A percentile compares a stretch with the other conserved stretches of the same genome.
Evolutionary conservation across 2,888 invertebrate genomes (phyloP).

Genomic region (Phengaris alcon): DNA sequence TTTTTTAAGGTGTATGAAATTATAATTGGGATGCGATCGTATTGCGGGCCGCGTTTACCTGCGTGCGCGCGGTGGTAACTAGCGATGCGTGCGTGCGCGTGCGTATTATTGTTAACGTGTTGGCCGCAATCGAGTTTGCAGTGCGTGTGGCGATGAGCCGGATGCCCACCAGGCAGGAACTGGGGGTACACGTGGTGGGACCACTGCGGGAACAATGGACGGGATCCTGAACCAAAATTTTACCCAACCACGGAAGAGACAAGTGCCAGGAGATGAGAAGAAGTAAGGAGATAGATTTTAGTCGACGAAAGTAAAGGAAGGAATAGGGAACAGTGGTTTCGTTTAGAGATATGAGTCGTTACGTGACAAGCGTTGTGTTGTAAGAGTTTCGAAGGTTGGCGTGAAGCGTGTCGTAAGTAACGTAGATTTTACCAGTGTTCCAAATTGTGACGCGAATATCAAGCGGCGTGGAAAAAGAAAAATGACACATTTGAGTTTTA

Average conservation of each 20-base stretch:
- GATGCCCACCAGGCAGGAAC: slow-evolving; percentile 94
- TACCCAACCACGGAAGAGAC: slow-evolving; percentile 21
- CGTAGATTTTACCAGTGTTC: slow-evolving; percentile 76
- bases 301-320: background rate
- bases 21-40: slow-evolving; percentile 53
- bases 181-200: slow-evolving; percentile 96
- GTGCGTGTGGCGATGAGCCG: slow-evolving; percentile 81
- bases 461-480: slow-evolving; percentile 79
- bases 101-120: slow-evolving; percentile 73
- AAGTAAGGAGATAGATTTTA: background rate
- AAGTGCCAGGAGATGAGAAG: slow-evolving; percentile 10
- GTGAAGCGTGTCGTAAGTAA: slow-evolving; percentile 60
- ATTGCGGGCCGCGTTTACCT: slow-evolving; percentile 62
- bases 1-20: slow-evolving; percentile 5
- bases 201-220: slow-evolving; percentile 96
- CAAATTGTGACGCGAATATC: slow-evolving; percentile 74
- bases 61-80: slow-evolving; percentile 78
- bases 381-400: slow-evolving; percentile 42
- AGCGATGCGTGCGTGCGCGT: slow-evolving; percentile 76
- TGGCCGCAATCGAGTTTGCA: slow-evolving; percentile 77
- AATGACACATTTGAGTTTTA: slow-evolving; percentile 66
- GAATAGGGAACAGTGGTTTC: background rate
- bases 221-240: slow-evolving; percentile 69
- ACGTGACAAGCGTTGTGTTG: slow-evolving; percentile 36
- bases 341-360: slow-evolving; percentile 15